These are phyloP conservation scores for Artemia sp. DNA, from an alignment of 2,888 invertebrate species.

Conservation along the genomic window DNA sequence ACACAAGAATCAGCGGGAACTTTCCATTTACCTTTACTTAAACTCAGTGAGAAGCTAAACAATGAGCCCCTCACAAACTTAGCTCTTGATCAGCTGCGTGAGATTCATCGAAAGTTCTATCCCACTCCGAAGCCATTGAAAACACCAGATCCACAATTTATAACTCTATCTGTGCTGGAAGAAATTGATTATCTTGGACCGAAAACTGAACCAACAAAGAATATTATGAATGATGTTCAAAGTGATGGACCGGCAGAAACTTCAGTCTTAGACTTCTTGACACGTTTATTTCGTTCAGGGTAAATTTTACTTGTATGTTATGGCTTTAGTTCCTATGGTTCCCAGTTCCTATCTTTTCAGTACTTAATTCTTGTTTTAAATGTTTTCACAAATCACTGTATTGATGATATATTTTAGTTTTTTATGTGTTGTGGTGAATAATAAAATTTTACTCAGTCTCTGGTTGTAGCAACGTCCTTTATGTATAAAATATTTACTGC, in stretches of 20 bases:
- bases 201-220: not conserved
- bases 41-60: not conserved
- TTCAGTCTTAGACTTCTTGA: not conserved
- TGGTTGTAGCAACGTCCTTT: no score
- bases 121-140: constrained; percentile 5
- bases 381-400: no score
- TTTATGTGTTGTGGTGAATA: no score
- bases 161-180: constrained; percentile 12
- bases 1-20: not conserved
- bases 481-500: no score
- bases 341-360: no score
- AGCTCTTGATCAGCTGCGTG: not conserved
- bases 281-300: not conserved
- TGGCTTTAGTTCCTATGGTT: not conserved
- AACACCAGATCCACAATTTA: not conserved
- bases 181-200: constrained; percentile 1
- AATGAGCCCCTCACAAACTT: not conserved
- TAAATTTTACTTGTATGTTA: not conserved
- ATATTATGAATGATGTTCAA: not conserved
- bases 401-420: no score
- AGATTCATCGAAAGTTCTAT: not conserved
- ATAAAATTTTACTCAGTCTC: no score
- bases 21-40: not conserved
- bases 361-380: no score
- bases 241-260: not conserved